Percentiles rank a stretch among this genome's conserved stretches.
phyloP scores from a whole-genome alignment of 2,888 invertebrate species.

The Athalia cordata region DNA sequence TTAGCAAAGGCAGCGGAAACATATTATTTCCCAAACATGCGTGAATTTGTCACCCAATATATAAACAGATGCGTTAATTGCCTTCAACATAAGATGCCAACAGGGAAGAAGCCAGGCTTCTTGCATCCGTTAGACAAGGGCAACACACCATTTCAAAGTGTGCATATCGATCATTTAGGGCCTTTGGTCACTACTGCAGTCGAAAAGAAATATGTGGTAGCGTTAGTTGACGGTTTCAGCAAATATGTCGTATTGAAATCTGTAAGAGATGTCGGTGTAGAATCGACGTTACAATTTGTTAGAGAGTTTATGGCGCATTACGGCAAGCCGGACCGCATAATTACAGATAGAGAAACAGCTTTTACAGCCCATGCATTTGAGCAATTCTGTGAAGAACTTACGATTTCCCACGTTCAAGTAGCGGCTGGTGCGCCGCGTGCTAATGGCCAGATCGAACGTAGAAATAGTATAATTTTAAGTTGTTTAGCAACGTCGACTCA shows the following conservation, averaged over 20 bases:
- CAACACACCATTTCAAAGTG: constrained; percentile 44
- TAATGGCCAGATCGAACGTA: constrained; percentile 55
- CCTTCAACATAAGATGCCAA: constrained; percentile 46
- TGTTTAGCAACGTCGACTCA: constrained; percentile 53
- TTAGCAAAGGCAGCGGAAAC: constrained; percentile 46
- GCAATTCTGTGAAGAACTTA: constrained; percentile 51
- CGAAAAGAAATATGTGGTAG: constrained; percentile 45
- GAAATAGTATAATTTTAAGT: constrained; percentile 52
- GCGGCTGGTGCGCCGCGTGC: constrained; percentile 54
- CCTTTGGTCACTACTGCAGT: constrained; percentile 47
- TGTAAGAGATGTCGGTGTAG: constrained; percentile 35
- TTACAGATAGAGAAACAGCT: constrained; percentile 59
- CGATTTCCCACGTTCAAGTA: constrained; percentile 56
- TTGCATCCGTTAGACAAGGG: constrained; percentile 50
- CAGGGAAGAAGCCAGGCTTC: constrained; percentile 48
- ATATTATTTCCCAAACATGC: constrained; percentile 53
- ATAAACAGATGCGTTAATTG: constrained; percentile 51
- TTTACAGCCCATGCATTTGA: constrained; percentile 57
- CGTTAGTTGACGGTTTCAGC: constrained; percentile 43
- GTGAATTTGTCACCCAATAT: constrained; percentile 48
- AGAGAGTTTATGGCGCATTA: constrained; percentile 53
- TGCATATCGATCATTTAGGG: constrained; percentile 50
- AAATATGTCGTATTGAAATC: constrained; percentile 50
- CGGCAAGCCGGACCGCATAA: constrained; percentile 55
- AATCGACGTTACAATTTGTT: constrained; percentile 37